These are phyloP conservation scores for Nomada fucata DNA, from an alignment of 2,888 invertebrate genomes.

Conservation along the genomic window DNA sequence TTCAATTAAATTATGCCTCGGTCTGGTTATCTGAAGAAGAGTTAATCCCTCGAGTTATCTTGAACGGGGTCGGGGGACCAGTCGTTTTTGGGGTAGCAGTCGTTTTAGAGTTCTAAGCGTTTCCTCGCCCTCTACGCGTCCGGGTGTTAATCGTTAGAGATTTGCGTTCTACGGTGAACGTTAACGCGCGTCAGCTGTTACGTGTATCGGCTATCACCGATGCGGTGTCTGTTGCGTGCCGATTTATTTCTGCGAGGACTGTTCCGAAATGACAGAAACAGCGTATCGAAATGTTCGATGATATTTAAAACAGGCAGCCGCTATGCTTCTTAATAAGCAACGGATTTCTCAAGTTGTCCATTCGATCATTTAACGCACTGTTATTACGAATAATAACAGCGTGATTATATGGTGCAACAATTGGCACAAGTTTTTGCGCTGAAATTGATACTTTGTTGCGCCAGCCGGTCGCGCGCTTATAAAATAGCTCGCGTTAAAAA, in stretches of 20 bases:
- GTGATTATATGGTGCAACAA: neutral
- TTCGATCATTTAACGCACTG: conserved; percentile 30
- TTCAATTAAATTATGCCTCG: conserved; percentile 59
- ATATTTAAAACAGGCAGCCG: neutral
- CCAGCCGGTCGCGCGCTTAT: neutral
- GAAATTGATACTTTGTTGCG: neutral
- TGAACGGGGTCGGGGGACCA: conserved; percentile 28
- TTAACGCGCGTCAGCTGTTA: conserved; percentile 45
- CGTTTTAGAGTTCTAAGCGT: conserved; percentile 40
- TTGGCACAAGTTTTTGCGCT: neutral
- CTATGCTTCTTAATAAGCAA: too few relatives aligned
- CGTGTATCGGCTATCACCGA: neutral
- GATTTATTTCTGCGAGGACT: neutral
- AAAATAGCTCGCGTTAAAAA: conserved; percentile 35
- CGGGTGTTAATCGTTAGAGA: conserved; percentile 54
- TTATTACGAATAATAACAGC: conserved; percentile 38
- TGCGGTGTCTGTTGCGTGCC: too few relatives aligned
- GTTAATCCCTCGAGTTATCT: conserved; percentile 58
- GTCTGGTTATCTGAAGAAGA: conserved; percentile 49
- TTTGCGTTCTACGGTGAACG: conserved; percentile 43
- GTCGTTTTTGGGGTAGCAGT: neutral
- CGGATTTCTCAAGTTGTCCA: conserved; percentile 4
- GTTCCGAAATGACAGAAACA: too few relatives aligned
- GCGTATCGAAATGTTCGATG: too few relatives aligned
- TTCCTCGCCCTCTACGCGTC: conserved; percentile 30